Percentiles rank a stretch among this genome's conserved stretches.
These are phyloP conservation scores for Heliothis virescens DNA, from an alignment of 1,140 invertebrate genomes.

Conservation along the genomic window DNA sequence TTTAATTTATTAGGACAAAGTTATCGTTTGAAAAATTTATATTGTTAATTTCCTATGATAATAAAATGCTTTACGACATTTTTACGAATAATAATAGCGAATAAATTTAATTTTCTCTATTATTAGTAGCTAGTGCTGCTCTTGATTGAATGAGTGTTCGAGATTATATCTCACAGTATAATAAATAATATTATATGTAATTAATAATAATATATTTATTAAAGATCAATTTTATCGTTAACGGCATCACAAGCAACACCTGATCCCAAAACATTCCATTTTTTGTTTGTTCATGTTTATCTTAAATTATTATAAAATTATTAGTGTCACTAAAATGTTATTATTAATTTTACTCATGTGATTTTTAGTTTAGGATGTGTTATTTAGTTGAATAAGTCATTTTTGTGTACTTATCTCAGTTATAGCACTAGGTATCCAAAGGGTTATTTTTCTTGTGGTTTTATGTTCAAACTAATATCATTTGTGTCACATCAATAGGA, in stretches of 20 bases:
- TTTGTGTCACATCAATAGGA: slow-evolving; percentile 32
- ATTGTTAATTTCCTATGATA: slow-evolving; percentile 44
- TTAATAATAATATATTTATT: slow-evolving; percentile 63
- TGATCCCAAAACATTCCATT: slow-evolving; percentile 73
- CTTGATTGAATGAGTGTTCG: slow-evolving; percentile 63
- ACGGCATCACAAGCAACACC: slow-evolving; percentile 63
- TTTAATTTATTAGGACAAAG: slow-evolving; percentile 32
- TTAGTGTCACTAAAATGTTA: slow-evolving; percentile 55
- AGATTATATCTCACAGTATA: slow-evolving; percentile 68
- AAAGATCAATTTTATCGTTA: slow-evolving; percentile 74
- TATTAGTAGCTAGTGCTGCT: slow-evolving; percentile 68
- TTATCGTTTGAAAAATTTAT: slow-evolving; percentile 39
- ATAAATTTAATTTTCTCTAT: slow-evolving; percentile 28
- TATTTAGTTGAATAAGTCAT: slow-evolving; percentile 50
- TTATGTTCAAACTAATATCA: slow-evolving; percentile 59
- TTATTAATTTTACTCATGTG: slow-evolving; percentile 52
- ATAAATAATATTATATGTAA: slow-evolving; percentile 59
- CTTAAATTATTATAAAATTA: slow-evolving; percentile 20
- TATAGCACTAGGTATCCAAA: slow-evolving; percentile 51
- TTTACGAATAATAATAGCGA: slow-evolving; percentile 30
- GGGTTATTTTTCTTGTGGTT: slow-evolving; percentile 61
- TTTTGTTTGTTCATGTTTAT: slow-evolving; percentile 61
- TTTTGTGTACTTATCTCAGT: slow-evolving; percentile 50
- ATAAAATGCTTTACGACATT: slow-evolving; percentile 39
- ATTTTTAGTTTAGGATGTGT: slow-evolving; percentile 46